Base-by-base conservation (phyloP, 2,888 invertebrate species). In the Diaperis boleti region DNA sequence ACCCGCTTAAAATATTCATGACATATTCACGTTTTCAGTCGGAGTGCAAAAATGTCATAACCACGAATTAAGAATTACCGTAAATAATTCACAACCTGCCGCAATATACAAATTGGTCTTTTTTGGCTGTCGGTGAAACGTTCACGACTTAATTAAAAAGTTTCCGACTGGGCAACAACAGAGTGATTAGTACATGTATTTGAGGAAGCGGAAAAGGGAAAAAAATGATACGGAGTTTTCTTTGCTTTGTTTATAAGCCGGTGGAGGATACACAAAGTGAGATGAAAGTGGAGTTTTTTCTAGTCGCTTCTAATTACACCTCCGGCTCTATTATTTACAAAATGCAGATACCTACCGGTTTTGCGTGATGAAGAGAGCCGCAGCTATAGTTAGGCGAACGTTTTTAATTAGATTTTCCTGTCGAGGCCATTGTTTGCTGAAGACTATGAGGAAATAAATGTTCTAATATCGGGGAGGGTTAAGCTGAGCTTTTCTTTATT, bases 61-160 rank as follows among this genome's bases (percentile, higher is more conserved):
- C 22, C 37, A n/a, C 52, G 18, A 54, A 55, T 55, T 44, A 33
- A 33, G 17, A 33, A 44, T 33, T 20, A 14, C 42, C n/a, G 13
- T 39, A 18, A 54, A 54, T 41, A 29, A 54, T 54, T 54, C 31
- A 41, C 31, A 29, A n/a, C 13, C 15, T 4, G 10, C 10, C 13
- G 10, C 15, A 33, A 49, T 7, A 14, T 3, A n/a, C 14, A n/a
- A 31, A 11, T 50, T 37, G 11, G 20, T 50, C 35, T 37, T 50
- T 50, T n/a, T 18, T 13, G 13, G 15, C 11, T 14, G n/a, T n/a
- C n/a, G 15, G 41, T 10, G 22, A 39, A 54, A 54, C 26, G 22
- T 52, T 50, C 35, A 41, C 49, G 59, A 59, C 47, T 59, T 59
- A 59, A 59, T 59, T 59, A 59, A 59, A 57, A 59, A 59, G 26